Evolutionary conservation across 1,140 invertebrate genomes (phyloP), one percentile per base, ranked within the genome.

Genomic region (Drosophila sp.): DNA sequence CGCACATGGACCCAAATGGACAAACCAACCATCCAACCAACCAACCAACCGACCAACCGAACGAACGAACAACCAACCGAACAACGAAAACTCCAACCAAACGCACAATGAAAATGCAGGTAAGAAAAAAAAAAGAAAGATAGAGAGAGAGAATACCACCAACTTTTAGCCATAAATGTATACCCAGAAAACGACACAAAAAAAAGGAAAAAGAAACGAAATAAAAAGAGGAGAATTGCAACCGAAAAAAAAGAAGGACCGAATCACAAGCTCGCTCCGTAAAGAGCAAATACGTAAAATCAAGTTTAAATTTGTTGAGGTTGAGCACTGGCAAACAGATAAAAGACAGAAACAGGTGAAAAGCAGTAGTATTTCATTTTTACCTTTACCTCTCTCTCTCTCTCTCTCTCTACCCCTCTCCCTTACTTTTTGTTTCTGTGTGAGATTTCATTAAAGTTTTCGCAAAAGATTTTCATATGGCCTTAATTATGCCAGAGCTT

Each of bases 251-350:
- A 57, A 73, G 3, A 67, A 66, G 73, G 64, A 66, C 25, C 17
- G 55, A 35, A 35, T 35, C 32, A 58, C 17, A 55, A 29, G 29
- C 27, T 55, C 50, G 33, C 33, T 33, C 56, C 55, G 29, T 5
- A 30, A 57, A 61, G 80, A 84, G 81, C 81, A 84, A 84, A 81
- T 72, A 79, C 70, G 44, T 68, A 87, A 85, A 85, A 85, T 85
- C 82, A 86, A 86, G 83, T 85, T 87, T 67, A 76, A 85, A 78
- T 79, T 86, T 72, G 79, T 85, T 84, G 81, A 85, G 81, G 65
- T 86, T 72, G 70, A 72, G 65, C 64, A 68, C 71, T 23, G 38
- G 17, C 47, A 66, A 40, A 72, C 35, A 61, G 17, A 66, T 67
- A 58, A 65, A 33, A 27, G 47, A 76, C 57, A 67, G 66, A 56